A percentile compares a stretch with the other conserved stretches of the same genome.
Conservation (phyloP, 1,140 invertebrate genomes). For the Zaprionus tsacasi region DNA sequence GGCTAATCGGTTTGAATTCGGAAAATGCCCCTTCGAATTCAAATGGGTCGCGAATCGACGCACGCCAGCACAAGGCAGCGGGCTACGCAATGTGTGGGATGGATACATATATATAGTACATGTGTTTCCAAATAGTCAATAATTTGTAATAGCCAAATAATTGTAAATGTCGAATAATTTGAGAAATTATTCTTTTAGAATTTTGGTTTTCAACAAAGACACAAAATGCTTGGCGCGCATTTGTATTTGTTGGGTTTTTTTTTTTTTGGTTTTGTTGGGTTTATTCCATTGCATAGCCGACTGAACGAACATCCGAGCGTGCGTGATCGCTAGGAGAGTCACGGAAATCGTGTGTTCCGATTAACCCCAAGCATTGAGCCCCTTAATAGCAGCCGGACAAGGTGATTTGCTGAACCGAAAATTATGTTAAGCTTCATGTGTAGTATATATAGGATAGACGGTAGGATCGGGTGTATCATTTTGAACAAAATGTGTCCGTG, state of each 20-base stretch:
- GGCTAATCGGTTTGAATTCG: slow-evolving; percentile 62
- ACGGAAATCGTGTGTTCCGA: slow-evolving; percentile 75
- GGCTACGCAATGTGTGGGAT: slow-evolving; percentile 56
- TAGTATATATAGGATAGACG: not conserved
- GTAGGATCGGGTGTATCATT: not conserved
- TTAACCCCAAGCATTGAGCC: slow-evolving; percentile 78
- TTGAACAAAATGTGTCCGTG: slow-evolving; percentile 20
- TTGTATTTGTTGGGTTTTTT: slow-evolving; percentile 7
- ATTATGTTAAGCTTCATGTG: slow-evolving; percentile 31
- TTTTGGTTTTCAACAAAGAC: slow-evolving; percentile 27
- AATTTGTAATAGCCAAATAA: slow-evolving; percentile 52
- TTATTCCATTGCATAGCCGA: slow-evolving; percentile 60
- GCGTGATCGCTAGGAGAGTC: slow-evolving; percentile 40
- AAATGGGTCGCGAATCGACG: slow-evolving; percentile 31
- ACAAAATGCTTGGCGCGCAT: slow-evolving; percentile 54
- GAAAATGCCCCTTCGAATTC: slow-evolving; percentile 50
- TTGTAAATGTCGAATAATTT: slow-evolving; percentile 28
- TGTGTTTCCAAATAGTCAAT: slow-evolving; percentile 20
- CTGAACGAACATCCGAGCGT: slow-evolving; percentile 23
- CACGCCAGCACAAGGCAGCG: slow-evolving; percentile 24
- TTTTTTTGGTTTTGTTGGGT: slow-evolving; percentile 7
- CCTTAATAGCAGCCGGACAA: slow-evolving; percentile 76
- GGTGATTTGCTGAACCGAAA: slow-evolving; percentile 74
- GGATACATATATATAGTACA: slow-evolving; percentile 2
- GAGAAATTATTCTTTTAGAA: slow-evolving; percentile 35